Conservation (phyloP, 2,797 vertebrate genomes). For the Clarias fuscus region DNA sequence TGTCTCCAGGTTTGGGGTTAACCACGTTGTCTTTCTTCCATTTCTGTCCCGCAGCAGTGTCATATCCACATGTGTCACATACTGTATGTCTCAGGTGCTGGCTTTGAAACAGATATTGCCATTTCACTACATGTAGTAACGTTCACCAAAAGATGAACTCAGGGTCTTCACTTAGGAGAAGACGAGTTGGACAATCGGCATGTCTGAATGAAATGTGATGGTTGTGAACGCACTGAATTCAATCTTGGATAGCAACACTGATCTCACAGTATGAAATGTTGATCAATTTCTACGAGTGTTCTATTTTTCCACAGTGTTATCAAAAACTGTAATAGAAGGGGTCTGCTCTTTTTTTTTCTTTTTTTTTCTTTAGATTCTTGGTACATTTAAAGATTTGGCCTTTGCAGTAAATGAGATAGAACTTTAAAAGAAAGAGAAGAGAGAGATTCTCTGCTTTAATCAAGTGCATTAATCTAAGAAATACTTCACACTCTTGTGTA, state of each 20-base stretch:
- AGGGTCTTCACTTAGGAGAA: not conserved
- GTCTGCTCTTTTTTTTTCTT: not conserved
- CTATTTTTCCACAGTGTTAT: not conserved
- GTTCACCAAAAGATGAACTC: not conserved
- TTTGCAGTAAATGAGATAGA: not conserved
- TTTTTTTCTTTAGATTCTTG: not conserved
- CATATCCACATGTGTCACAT: not conserved
- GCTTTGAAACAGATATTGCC: not conserved
- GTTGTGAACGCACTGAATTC: not conserved
- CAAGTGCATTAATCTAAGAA: not conserved
- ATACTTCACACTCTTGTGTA: not conserved
- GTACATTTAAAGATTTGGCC: not conserved
- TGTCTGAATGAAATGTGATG: not conserved
- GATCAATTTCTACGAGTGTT: not conserved
- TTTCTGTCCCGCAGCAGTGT: constrained; percentile 14
- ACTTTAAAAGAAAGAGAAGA: not conserved
- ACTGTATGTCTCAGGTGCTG: constrained; percentile 1
- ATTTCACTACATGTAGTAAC: not conserved
- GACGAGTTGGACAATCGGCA: not conserved
- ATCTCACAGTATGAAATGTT: not conserved
- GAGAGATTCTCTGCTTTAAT: not conserved
- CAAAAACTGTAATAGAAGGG: not conserved
- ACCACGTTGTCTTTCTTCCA: constrained; percentile 11
- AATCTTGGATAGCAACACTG: too few species aligned
- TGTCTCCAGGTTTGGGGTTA: constrained; percentile 37